Evolutionary conservation across 2,113 vertebrate genomes (phyloP).

Genomic region (Poicephalus meyeri): DNA sequence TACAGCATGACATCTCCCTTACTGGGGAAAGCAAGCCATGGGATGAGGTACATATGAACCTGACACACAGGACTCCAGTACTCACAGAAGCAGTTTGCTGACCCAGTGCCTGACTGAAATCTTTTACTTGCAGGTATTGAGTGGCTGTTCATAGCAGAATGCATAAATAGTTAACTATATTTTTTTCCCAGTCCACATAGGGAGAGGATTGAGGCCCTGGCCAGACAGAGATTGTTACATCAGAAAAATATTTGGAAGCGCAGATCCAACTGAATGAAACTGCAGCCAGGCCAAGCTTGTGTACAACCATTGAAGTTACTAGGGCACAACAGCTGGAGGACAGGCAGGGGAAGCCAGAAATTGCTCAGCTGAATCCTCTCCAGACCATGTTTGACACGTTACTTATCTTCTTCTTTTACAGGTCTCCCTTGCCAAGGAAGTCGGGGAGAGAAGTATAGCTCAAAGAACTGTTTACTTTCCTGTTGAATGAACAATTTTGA

Average conservation of each 20-base stretch:
- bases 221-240: not conserved
- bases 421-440: constrained; percentile 62
- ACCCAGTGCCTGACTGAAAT: not conserved
- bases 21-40: not conserved
- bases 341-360: constrained; percentile 58
- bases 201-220: constrained; percentile 2
- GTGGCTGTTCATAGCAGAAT: not conserved
- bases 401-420: constrained; percentile 72
- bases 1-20: not conserved
- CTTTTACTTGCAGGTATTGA: constrained; percentile 9
- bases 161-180: not conserved
- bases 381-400: constrained; percentile 68
- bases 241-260: constrained; percentile 43
- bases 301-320: constrained; percentile 38
- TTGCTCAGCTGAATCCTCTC: constrained; percentile 59
- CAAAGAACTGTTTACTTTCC: constrained; percentile 61
- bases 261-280: constrained; percentile 44
- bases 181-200: not conserved
- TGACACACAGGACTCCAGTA: not conserved
- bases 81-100: not conserved
- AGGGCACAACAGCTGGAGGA: constrained; percentile 67
- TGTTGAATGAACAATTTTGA: constrained; percentile 64
- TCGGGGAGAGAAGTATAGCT: constrained; percentile 39
- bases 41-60: not conserved
- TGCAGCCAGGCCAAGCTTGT: not conserved